Base-by-base conservation (phyloP, 2,113 vertebrate genomes). In the Isichthys henryi region DNA sequence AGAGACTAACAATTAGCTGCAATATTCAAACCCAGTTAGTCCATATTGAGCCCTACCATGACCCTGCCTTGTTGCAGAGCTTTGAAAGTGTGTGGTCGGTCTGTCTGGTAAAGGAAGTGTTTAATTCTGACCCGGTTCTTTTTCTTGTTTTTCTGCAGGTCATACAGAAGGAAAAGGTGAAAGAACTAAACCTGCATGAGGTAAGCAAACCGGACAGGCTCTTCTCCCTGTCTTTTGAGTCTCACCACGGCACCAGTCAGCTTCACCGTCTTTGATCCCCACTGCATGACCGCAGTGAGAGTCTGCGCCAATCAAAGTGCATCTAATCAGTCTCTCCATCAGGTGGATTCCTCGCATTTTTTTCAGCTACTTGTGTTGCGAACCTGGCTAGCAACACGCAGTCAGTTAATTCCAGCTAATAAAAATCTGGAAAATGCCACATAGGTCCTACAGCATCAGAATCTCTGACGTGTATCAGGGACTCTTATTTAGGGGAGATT, bases 111-210 rank as follows among this genome's bases (percentile, higher is more conserved):
- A 23, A 83, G 43, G 80, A 19, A 83, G 6, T 62, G 8, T 45
- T 46, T 23, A 5, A 45, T 43, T 88, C 86, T 53, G 49, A 87
- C 5, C 17, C 2, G 31, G 5, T 83, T 31, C 50, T 93, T n/a
- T 89, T 86, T 27, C 52, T 93, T n/a, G 89, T 48, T 88, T 85
- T 58, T 91, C 95, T 94, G n/a, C 93, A 99, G 98, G 98, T 99
- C 90, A 99, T 99, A 94, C 97, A 99, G 46, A 84, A 84, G 95
- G 98, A 99, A 94, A 99, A 99, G 93, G 98, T 99, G 92, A 99
- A 99, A 96, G 98, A 99, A 92, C 94, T 99, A 94, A 99, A 99
- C 93, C 95, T 99, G 74, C 98, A 99, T 90, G 98, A 99, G 97
- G 98, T 99, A 96, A 97, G 97, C 88, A 9, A 9, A 10, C 21